Evolutionary conservation across 2,888 invertebrate genomes (phyloP), one percentile per base, ranked within the genome.

Genomic region (Agrochola circellaris): DNA sequence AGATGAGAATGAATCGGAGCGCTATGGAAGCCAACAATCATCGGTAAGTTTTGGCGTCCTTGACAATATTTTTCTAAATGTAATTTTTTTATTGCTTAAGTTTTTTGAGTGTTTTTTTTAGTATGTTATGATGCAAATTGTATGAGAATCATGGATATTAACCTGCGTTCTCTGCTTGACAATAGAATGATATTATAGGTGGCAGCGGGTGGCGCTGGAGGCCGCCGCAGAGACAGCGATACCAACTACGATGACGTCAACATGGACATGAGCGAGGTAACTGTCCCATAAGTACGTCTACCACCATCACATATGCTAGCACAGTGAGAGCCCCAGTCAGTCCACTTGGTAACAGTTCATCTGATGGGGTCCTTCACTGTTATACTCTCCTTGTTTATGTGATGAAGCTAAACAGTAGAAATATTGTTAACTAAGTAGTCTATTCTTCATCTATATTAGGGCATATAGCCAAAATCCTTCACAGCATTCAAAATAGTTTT

Each of bases 241-340:
- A 97, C 97, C 79, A 98, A 98, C 94, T 98, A 98, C 91, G 98
- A 98, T 88, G 97, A 98, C 87, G 98, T 98, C 83, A 98, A 98
- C 93, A 98, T 98, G 98, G 98, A 98, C 89, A 97, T 98, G 97
- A 98, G 98, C 96, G 97, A 97, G 97, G 98, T 97, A 97, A 94
- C 86, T 95, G 90, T 85, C 79, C 45, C 60, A 45, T 77, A 76
- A 76, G 54, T 82, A 73, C 75, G 60, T 68, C 77, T 69, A 75
- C 54, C 66, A 75, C 65, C 70, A 69, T 80, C 81, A 82, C 84
- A 79, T 77, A 77, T 75, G 64, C 65, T 86, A 79, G 61, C 66
- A 51, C 78, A 79, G 78, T 70, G 69, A 58, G 64, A 77, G 64
- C 60, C 69, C 70, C 74, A 73, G 77, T 77, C 77, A 72, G 71